Conservation (phyloP, 2,113 vertebrate species). For the Brachionichthys hirsutus region DNA sequence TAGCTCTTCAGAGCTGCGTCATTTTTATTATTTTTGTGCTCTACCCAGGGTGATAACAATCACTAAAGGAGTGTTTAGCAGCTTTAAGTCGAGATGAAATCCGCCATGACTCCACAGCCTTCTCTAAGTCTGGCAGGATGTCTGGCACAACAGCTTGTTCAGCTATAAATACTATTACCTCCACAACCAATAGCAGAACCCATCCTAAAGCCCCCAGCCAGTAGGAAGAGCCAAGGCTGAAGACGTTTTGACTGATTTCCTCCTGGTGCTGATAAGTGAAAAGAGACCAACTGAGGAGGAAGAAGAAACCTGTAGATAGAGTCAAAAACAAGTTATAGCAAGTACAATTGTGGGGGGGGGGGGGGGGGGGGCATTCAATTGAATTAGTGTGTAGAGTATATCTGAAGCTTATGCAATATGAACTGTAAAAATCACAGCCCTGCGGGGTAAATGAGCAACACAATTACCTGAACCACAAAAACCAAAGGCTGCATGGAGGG, state of each 20-base stretch:
- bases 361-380: constrained; percentile 41
- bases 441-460: constrained; percentile 38
- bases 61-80: constrained; percentile 26
- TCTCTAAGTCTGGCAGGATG: constrained; percentile 69
- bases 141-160: constrained; percentile 70
- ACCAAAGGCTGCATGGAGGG: constrained; percentile 36
- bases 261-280: constrained; percentile 75
- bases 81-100: constrained; percentile 14
- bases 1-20: constrained; percentile 27
- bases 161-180: constrained; percentile 54
- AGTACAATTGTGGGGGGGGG: constrained; percentile 17
- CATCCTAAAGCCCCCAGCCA: constrained; percentile 76
- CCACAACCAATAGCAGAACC: constrained; percentile 49
- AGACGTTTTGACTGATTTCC: constrained; percentile 68
- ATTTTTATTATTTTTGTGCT: neutral
- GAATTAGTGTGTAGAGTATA: constrained; percentile 34
- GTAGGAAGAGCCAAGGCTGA: constrained; percentile 66
- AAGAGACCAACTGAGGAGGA: constrained; percentile 77
- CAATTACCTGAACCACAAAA: constrained; percentile 38
- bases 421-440: constrained; percentile 41
- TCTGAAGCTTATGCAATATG: constrained; percentile 56
- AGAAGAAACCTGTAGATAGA: constrained; percentile 75
- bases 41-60: constrained; percentile 6
- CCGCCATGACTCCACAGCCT: constrained; percentile 47
- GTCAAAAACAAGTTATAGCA: constrained; percentile 19